Evolutionary conservation across 2,888 invertebrate genomes (phyloP).

Genomic region (Actias luna): DNA sequence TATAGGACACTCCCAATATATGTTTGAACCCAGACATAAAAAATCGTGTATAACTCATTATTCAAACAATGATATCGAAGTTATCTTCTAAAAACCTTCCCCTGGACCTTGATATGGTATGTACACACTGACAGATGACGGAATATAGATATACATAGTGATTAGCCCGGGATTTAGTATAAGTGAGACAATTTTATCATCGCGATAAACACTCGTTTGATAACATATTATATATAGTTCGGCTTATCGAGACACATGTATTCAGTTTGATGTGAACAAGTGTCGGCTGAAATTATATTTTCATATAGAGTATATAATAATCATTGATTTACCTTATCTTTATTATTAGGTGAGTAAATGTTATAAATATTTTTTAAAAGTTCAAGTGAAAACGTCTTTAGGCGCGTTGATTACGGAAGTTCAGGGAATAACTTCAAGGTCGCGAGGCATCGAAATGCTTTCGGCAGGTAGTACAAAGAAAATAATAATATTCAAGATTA

Average conservation of each 20-base stretch:
- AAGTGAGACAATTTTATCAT: background rate
- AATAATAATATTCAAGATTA: too few relatives aligned
- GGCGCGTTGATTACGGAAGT: too few relatives aligned
- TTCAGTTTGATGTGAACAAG: background rate
- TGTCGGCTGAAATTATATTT: background rate
- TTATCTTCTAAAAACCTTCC: background rate
- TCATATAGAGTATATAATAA: background rate
- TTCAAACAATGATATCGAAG: too few relatives aligned
- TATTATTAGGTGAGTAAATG: background rate
- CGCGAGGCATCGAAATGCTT: too few relatives aligned
- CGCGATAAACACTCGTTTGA: background rate
- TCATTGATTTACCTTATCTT: background rate
- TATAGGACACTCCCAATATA: too few relatives aligned
- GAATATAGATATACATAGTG: constrained; percentile 2
- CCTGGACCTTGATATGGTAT: background rate
- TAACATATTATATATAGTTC: constrained; percentile 1
- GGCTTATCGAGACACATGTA: constrained; percentile 3
- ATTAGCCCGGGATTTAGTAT: background rate
- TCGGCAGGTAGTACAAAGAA: too few relatives aligned
- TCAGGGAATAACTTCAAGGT: too few relatives aligned
- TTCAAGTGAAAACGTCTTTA: too few relatives aligned
- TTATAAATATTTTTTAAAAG: background rate
- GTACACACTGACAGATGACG: background rate
- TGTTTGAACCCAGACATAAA: too few relatives aligned
- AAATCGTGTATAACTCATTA: too few relatives aligned